Base-by-base conservation (phyloP, 30 jellyfish, hydroid and myxozoan species). In the Cassiopea andromeda region DNA sequence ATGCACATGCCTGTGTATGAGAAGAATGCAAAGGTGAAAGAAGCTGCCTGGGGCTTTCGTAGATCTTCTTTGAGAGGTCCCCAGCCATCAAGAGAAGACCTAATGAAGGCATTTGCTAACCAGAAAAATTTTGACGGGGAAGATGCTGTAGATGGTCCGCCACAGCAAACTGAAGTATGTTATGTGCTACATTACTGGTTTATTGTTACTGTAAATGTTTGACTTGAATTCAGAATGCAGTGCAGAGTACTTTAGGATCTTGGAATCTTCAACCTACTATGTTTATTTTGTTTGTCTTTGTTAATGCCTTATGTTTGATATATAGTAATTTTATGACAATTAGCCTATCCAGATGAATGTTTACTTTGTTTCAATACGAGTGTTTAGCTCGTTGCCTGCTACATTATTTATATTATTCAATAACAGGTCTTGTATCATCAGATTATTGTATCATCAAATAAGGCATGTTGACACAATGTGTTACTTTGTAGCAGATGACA, bases 41-140 rank as follows among this genome's bases (percentile, higher is more conserved):
- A 74, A 70, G 97, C 97, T 13, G 93, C 96, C 0, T 82, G 83
- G 87, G 77, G 57, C 38, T 87, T 92, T 46, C 84, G 89, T n/a
- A 92, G 70, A 76, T 15, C 91, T 17, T 92, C 98, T 38, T 72
- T 92, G 46, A 61, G 18, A 38, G 59, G 47, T 9, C 48, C 60
- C 13, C 15, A 73, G 2, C 90, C 96, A 17, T 44, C 89, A 66
- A 78, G 66, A 8, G 77, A 76, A 57, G 60, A 46, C 44, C 76
- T 76, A 44, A 47, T 73, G 73, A 48, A 75, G 45, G 88, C 88
- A 15, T 50, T 73, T 8, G 48, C 17, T 10, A 75, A 75, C 27
- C 64, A 75, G 15, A 48, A 48, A 13, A 61, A 7, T 27, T 27
- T 44, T 9, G 58, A 60, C 48, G 82, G 82, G 60, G 87, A 60